Evolutionary conservation across 2,797 vertebrate species (phyloP), one percentile per base, ranked within the genome.

Genomic region (Periophthalmus magnuspinnatus): DNA sequence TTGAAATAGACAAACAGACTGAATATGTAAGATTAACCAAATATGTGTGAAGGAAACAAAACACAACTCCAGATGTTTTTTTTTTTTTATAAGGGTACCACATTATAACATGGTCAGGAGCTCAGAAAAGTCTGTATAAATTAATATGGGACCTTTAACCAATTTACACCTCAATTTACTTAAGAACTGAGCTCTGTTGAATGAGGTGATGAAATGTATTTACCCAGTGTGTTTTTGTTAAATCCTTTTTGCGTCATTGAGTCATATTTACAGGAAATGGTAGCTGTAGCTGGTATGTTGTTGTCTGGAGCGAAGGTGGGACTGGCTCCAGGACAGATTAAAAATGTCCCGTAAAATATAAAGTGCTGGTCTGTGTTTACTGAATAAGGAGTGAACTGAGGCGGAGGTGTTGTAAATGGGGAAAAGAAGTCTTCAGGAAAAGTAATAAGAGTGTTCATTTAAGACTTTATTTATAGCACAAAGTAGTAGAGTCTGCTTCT

Each of bases 341-440:
- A 45, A 61, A 63, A 63, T 45, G 13, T 41, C 61, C 61, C 38
- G 8, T 63, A 63, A 63, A 63, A 45, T 24, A 63, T 63, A 63
- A 62, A 63, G 61, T 17, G 61, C 21, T 16, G 61, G 21, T 45
- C 38, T 63, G 61, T 63, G 61, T 63, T 63, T 45, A 63, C 61
- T 63, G 61, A 47, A 41, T 63, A 63, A 63, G 36, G 21, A 63
- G 6, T 9, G 14, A 10, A 63, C 38, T 24, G 59, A 21, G 34
- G 9, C n/a, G 33, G 32, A 36, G 61, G 61, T 14, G 61, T 63
- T 45, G n/a, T 47, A 47, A 63, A 47, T 14, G 59, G 9, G 36
- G n/a, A 3, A 61, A 61, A 63, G 61, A 24, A 28, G 61, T 63
- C 21, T 24, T 45, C 6, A n/a, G 61, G 36, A 63, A 24, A 63